These are phyloP conservation scores for Rhabdornis inornatus DNA, from an alignment of 2,113 vertebrate genomes.

Conservation along the genomic window DNA sequence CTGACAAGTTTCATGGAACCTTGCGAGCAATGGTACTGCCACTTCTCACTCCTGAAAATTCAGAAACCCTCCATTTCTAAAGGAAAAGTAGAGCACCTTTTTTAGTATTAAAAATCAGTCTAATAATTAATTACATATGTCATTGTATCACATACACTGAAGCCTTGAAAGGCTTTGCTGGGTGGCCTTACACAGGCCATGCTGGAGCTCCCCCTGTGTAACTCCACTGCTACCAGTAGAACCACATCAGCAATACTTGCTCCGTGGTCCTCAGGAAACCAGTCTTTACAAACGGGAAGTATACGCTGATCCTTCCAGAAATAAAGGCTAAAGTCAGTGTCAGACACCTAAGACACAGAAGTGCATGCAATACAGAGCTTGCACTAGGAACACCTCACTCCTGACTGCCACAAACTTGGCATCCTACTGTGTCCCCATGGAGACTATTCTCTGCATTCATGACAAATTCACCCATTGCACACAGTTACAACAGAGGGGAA, in stretches of 20 bases:
- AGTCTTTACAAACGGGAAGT: background rate
- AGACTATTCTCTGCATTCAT: accelerated
- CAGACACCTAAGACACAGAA: accelerated
- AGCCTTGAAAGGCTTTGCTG: background rate
- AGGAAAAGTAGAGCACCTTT: background rate
- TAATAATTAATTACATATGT: background rate
- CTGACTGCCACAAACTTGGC: background rate
- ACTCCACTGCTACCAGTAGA: background rate
- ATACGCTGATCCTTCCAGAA: background rate
- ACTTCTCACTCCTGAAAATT: background rate
- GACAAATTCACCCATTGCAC: background rate
- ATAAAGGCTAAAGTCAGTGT: background rate
- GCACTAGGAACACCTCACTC: background rate
- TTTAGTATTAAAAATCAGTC: background rate
- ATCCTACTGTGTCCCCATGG: too few species aligned
- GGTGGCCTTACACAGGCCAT: background rate
- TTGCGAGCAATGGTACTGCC: background rate
- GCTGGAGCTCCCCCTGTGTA: background rate
- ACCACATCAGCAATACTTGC: background rate
- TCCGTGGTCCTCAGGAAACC: background rate
- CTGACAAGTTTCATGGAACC: background rate
- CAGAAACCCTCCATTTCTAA: background rate
- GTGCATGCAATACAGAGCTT: background rate
- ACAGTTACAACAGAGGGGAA: background rate
- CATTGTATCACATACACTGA: background rate